Base-by-base conservation (phyloP, 2,888 invertebrate species). In the Celastrina argiolus region DNA sequence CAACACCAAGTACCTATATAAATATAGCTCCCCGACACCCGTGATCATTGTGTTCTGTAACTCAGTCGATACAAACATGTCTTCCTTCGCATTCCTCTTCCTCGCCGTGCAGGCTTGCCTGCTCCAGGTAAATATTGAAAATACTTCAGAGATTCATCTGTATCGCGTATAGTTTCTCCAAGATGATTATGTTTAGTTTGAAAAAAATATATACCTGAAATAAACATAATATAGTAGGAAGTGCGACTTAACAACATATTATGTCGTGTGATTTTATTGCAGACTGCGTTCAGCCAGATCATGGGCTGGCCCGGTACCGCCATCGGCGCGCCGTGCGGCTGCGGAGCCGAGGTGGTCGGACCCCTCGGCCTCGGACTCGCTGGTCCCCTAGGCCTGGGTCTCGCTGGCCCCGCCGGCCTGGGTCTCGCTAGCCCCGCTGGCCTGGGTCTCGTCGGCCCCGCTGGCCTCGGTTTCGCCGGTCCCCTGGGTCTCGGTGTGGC, bases 101-200 rank as follows among this genome's bases (percentile, higher is more conserved):
- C 51, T 81, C 18, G 78, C 75, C 71, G 69, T 78, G 66, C 75
- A 78, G 61, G 76, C 75, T 63, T 75, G 78, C 69, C 71, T 82
- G 28, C 18, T 63, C 22, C 56, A 56, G 56, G 56, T 56, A 56
- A 56, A 51, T 18, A 5, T 51, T 51, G 22, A 4, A 31, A 31
- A 31, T 31, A 31, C 3, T n/a, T n/a, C n/a, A n/a, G n/a, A n/a
- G n/a, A n/a, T n/a, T n/a, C n/a, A n/a, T n/a, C n/a, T n/a, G n/a
- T 31, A 31, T 31, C 0, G 4, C 31, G 31, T 31, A 31, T 31
- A 4, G 7, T 31, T 31, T 1, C 2, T n/a, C n/a, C n/a, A n/a
- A n/a, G n/a, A n/a, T n/a, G n/a, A n/a, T n/a, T n/a, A n/a, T n/a
- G 31, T 31, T 6, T 31, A 4, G 7, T 31, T 31, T 1, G 0